A percentile compares a stretch with the other conserved stretches of the same genome.
These are phyloP conservation scores for Micronycteris hirsuta DNA, from an alignment of 2,113 vertebrate species.

Conservation along the genomic window DNA sequence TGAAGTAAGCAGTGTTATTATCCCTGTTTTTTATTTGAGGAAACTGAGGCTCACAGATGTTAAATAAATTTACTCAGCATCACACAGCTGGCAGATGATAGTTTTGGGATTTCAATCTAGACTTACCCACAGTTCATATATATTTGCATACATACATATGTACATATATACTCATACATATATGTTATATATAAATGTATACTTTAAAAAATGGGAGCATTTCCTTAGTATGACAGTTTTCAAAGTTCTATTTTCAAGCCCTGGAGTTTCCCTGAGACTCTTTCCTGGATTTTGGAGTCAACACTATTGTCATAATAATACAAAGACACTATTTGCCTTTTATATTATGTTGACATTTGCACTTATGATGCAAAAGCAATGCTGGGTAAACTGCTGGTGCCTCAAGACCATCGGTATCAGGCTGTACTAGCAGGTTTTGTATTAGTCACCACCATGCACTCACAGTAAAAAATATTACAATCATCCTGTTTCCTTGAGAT, in stretches of 20 bases:
- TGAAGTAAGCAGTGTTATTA: background rate
- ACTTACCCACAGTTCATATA: background rate
- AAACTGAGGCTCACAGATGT: slow-evolving; percentile 7
- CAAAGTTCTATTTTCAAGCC: background rate
- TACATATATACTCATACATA: background rate
- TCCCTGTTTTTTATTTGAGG: slow-evolving; percentile 21
- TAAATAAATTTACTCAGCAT: slow-evolving; percentile 1
- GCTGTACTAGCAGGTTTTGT: background rate
- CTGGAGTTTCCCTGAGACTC: background rate
- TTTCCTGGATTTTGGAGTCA: background rate
- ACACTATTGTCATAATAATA: background rate
- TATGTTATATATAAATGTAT: background rate
- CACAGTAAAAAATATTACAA: background rate
- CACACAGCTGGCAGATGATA: background rate
- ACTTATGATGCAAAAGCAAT: background rate
- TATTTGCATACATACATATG: background rate
- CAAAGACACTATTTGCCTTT: background rate
- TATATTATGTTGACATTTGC: background rate
- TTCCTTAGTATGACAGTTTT: background rate
- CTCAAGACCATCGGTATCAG: background rate
- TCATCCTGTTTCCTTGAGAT: background rate
- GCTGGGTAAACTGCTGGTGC: background rate
- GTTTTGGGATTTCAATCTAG: background rate
- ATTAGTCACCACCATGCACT: background rate
- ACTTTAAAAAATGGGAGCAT: background rate